These are phyloP conservation scores for Octodonta nipae DNA, from an alignment of 2,888 invertebrate genomes.

Conservation along the genomic window DNA sequence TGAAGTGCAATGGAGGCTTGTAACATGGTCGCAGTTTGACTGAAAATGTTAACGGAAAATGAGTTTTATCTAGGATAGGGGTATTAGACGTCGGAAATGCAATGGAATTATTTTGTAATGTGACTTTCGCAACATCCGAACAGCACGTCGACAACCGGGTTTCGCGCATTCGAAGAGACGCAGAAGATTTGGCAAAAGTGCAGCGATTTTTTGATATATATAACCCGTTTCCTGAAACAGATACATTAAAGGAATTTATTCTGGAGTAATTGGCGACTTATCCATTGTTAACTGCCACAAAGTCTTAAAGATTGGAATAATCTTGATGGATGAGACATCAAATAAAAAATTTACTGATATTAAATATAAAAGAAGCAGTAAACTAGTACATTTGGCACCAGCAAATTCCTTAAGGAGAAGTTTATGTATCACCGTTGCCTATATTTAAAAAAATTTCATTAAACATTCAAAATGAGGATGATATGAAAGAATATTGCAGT, in stretches of 20 bases:
- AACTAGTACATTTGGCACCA: conserved; percentile 1
- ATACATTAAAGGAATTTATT: not conserved
- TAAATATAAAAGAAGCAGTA: conserved; percentile 1
- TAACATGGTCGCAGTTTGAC: not conserved
- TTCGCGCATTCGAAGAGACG: not conserved
- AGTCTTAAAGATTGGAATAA: not conserved
- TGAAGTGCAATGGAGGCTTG: not conserved
- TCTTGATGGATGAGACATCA: not conserved
- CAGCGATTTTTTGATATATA: conserved; percentile 3
- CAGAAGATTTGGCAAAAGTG: conserved; percentile 1
- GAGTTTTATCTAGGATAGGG: conserved; percentile 1
- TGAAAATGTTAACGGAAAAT: conserved; percentile 1
- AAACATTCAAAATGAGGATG: conserved; percentile 1
- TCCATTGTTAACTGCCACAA: not conserved
- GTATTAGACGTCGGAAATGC: conserved; percentile 2
- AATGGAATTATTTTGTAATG: conserved; percentile 3
- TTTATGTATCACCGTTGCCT: conserved; percentile 2
- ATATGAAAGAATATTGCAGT: conserved; percentile 1
- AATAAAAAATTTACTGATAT: conserved; percentile 1
- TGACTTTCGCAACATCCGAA: conserved; percentile 2
- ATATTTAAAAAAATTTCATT: conserved; percentile 2
- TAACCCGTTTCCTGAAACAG: conserved; percentile 4
- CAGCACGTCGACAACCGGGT: conserved; percentile 1
- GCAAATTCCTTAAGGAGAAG: conserved; percentile 1
- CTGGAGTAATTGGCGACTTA: conserved; percentile 1